Evolutionary conservation across 1,140 invertebrate species (phyloP).

Genomic region (Littorina saxatilis): DNA sequence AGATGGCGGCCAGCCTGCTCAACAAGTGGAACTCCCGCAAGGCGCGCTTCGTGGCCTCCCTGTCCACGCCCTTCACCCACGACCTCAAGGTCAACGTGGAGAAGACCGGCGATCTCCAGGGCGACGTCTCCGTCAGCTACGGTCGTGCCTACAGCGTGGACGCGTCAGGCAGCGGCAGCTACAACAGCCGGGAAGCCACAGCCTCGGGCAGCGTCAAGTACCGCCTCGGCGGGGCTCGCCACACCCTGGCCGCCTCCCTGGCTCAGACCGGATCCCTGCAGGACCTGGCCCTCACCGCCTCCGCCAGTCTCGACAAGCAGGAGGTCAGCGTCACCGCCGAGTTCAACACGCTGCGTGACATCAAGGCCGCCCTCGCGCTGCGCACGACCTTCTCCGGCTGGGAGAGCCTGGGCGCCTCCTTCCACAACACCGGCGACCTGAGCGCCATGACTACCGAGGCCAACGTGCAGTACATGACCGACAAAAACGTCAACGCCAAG

Average conservation of each 20-base stretch:
- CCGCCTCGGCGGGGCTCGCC: constrained; percentile 17
- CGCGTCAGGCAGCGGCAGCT: neutral
- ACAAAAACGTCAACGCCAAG: constrained; percentile 31
- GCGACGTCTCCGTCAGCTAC: constrained; percentile 16
- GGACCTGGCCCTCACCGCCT: constrained; percentile 14
- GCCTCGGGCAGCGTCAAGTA: constrained; percentile 30
- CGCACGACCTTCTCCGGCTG: constrained; percentile 28
- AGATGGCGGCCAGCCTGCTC: constrained; percentile 24
- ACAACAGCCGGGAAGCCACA: neutral
- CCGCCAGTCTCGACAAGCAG: constrained; percentile 22
- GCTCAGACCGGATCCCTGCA: constrained; percentile 23
- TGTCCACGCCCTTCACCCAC: constrained; percentile 29
- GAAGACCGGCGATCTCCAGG: constrained; percentile 20
- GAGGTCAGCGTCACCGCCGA: constrained; percentile 20
- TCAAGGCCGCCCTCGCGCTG: constrained; percentile 24
- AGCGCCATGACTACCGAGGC: constrained; percentile 9
- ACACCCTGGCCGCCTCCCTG: neutral
- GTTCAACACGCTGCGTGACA: constrained; percentile 12
- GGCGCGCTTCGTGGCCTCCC: neutral
- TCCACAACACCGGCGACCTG: constrained; percentile 24
- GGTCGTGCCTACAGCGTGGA: constrained; percentile 26
- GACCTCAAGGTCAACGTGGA: constrained; percentile 26
- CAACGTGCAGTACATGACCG: constrained; percentile 34
- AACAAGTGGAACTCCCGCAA: constrained; percentile 30
- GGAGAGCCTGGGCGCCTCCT: constrained; percentile 1